A percentile compares a stretch with the other conserved stretches of the same genome.
Evolutionary conservation across 2,113 vertebrate species (phyloP).

Genomic region (crab-eating macaque (Macaca fascicularis)): T2T-MFA8v1.1 NC_088379.1:191681001-191681500

Average conservation of each 20-base stretch:
- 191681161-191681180: constrained; percentile 54
- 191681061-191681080: background rate
- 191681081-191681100: constrained; percentile 35
- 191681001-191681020: constrained; percentile 21
- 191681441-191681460: background rate
- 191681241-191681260: constrained; percentile 64
- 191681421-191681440: background rate
- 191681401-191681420: background rate
- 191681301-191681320: constrained; percentile 38
- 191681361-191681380: constrained; percentile 47
- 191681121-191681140: constrained; percentile 53
- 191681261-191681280: constrained; percentile 58
- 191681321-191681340: constrained; percentile 46
- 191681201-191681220: constrained; percentile 63
- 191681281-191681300: constrained; percentile 52
- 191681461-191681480: background rate
- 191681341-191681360: constrained; percentile 35
- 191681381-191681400: background rate
- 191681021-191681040: background rate
- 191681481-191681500: background rate
- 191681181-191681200: constrained; percentile 33
- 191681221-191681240: constrained; percentile 37
- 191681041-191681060: background rate
- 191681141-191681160: constrained; percentile 20
- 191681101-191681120: constrained; percentile 41